A percentile compares a stretch with the other conserved stretches of the same genome.
These are phyloP conservation scores for Myripristis murdjan DNA, from an alignment of 2,797 vertebrate species.

Conservation along the genomic window DNA sequence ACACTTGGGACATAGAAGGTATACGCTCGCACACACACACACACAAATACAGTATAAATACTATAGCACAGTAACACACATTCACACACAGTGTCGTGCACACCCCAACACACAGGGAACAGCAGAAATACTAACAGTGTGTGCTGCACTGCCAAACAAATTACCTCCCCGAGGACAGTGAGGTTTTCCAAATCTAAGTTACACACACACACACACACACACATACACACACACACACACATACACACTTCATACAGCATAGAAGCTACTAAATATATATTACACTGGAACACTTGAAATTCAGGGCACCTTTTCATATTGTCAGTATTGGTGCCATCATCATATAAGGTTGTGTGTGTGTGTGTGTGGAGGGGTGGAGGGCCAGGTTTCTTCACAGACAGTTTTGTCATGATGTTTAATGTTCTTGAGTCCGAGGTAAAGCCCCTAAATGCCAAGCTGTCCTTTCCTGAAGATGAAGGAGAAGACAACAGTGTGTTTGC, in stretches of 20 bases:
- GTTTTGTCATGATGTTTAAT: no score
- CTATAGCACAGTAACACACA: conserved; percentile 27
- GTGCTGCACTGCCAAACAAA: conserved; percentile 15
- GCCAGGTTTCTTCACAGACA: no score
- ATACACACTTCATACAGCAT: neutral
- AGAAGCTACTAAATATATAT: no score
- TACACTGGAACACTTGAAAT: no score
- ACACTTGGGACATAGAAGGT: conserved; percentile 17
- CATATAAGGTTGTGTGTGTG: no score
- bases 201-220: neutral
- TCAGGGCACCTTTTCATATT: no score
- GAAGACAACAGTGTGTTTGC: no score
- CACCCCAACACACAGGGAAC: conserved; percentile 12
- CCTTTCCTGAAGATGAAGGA: no score
- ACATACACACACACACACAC: neutral
- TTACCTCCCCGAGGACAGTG: conserved; percentile 26
- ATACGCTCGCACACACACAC: neutral
- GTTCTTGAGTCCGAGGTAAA: no score
- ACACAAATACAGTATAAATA: neutral
- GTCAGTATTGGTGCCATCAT: no score
- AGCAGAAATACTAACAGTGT: conserved; percentile 4
- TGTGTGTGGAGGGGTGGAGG: no score
- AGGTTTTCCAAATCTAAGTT: conserved; percentile 13
- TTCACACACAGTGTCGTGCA: neutral
- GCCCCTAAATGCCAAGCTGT: no score